Base-by-base conservation (phyloP, 1,140 invertebrate species). In the Zophobas atratus region DNA sequence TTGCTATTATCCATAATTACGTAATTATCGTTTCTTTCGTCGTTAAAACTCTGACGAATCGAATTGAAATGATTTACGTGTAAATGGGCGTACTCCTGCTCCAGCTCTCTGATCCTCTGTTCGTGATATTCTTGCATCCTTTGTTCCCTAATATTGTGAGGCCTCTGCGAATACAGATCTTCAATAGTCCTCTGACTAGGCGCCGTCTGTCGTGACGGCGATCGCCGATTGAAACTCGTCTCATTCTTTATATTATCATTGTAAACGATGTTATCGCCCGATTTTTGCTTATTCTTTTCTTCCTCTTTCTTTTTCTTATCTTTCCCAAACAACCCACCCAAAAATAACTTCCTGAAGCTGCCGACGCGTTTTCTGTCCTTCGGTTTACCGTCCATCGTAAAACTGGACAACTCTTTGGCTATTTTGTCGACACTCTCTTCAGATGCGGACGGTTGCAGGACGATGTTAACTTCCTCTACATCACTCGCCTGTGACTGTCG, bases 191-290 rank as follows among this genome's bases (percentile, higher is more conserved):
- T 51, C n/a, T 51, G 49, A 20, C 49, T 6, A 6, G 35, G 46
- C 35, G 78, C 32, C 32, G 84, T 85, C 63, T 86, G 83, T 70
- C 83, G 76, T 41, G 81, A 76, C 1, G 79, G 48, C 6, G 82
- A 67, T 70, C 82, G 78, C 78, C 84, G 79, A 49, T 70, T 79
- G 55, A 43, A 72, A 77, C 79, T 79, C 2, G 80, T 77, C 76
- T 85, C 82, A 73, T 86, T 86, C 55, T 85, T 81, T 2, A 79
- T 79, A 70, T 84, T 85, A 74, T 84, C 84, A 33, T 74, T 79
- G 36, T 82, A 79, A 1, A 81, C 77, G 1, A 53, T 75, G 73
- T 77, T 80, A 2, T 79, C 73, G 53, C 79, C 80, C 51, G 81
- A 82, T 51, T 82, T 81, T 5, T 60, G 73, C 55, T 79, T 84